Percentiles rank a stretch among this genome's conserved stretches.
phyloP scores from a whole-genome alignment of 2,113 vertebrate species.

The Erpornis zantholeuca region DNA sequence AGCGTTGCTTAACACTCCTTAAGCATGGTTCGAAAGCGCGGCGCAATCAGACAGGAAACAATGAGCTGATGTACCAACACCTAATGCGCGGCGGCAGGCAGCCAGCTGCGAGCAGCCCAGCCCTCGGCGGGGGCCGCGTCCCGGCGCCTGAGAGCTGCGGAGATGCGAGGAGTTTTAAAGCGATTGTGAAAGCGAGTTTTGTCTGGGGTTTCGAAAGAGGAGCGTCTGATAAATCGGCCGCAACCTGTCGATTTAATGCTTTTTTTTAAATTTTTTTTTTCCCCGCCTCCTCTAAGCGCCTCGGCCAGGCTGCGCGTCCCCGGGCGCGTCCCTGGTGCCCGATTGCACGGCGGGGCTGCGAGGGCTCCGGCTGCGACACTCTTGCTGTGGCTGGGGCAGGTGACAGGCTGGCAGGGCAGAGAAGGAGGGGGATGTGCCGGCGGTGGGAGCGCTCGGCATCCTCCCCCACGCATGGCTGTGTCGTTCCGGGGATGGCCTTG shows the following conservation, averaged over 20 bases:
- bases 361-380: neutral
- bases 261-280: no score
- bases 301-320: neutral
- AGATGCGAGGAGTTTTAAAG: neutral
- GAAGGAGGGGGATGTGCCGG: neutral
- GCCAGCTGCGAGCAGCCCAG: neutral
- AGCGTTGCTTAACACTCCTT: neutral
- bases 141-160: neutral
- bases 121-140: neutral
- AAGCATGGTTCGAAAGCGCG: neutral
- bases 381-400: neutral
- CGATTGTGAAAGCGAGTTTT: neutral
- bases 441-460: neutral
- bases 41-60: neutral
- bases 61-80: neutral
- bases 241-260: neutral
- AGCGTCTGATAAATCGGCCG: neutral
- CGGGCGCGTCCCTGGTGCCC: neutral
- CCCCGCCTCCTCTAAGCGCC: neutral
- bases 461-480: neutral
- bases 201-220: neutral
- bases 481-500: neutral
- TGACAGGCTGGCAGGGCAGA: neutral
- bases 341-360: neutral
- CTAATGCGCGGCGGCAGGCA: neutral